These are phyloP conservation scores for Lamellibrachia satsuma DNA, from an alignment of 2,888 invertebrate genomes.

Conservation along the genomic window DNA sequence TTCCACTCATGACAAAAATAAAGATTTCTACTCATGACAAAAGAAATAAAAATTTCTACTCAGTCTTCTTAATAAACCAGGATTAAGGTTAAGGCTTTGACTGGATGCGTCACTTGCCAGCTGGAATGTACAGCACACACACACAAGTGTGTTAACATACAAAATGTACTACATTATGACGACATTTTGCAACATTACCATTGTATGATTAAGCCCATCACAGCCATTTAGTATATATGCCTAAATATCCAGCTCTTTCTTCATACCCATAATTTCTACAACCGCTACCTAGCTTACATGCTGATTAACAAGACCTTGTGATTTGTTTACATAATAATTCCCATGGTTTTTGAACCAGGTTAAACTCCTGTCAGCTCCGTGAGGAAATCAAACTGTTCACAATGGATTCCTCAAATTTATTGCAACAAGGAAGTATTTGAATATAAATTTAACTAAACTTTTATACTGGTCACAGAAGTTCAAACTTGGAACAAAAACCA, in stretches of 20 bases:
- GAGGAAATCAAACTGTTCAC: background rate
- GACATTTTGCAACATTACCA: background rate
- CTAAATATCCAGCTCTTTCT: background rate
- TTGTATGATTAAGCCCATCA: background rate
- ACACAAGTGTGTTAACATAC: background rate
- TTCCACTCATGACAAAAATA: too few relatives aligned
- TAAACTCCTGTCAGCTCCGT: background rate
- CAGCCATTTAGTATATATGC: background rate
- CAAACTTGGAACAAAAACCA: background rate
- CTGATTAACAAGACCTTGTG: background rate
- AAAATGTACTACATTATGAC: background rate
- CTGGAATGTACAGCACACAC: background rate
- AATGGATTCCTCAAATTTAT: background rate
- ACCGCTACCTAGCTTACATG: background rate
- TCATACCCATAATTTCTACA: too few relatives aligned
- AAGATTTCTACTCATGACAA: too few relatives aligned
- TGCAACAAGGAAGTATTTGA: background rate
- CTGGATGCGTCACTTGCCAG: background rate
- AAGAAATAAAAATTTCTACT: too few relatives aligned
- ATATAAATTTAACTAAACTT: background rate
- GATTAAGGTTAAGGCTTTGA: background rate
- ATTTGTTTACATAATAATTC: background rate
- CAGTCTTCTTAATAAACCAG: background rate
- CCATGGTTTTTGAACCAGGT: background rate
- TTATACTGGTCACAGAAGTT: background rate